These are phyloP conservation scores for Erinaceus europaeus DNA, from an alignment of 2,113 vertebrate species.

Conservation along the genomic window DNA sequence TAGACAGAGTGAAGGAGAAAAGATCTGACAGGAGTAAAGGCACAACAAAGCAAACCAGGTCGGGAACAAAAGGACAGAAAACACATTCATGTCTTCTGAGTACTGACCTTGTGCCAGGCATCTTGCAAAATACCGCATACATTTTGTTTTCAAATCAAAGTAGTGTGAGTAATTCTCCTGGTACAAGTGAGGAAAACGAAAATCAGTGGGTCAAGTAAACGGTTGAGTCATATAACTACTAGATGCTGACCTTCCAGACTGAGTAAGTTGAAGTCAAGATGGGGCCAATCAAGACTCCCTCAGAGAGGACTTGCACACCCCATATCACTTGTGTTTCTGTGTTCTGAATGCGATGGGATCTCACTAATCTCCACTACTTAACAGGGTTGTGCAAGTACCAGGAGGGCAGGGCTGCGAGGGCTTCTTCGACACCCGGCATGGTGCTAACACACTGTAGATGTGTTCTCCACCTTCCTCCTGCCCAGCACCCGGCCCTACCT, in stretches of 20 bases:
- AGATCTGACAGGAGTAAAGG: neutral
- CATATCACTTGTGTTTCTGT: neutral
- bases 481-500: no score
- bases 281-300: neutral
- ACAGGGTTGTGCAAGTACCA: neutral
- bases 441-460: no score
- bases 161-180: neutral
- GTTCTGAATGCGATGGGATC: neutral
- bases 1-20: neutral
- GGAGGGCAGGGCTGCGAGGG: neutral
- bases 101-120: neutral
- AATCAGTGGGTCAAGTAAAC: neutral
- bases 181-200: neutral
- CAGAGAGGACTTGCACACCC: neutral
- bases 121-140: neutral
- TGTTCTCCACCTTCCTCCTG: no score
- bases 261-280: neutral
- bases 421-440: neutral
- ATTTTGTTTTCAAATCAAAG: neutral
- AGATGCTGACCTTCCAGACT: neutral
- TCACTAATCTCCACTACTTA: neutral
- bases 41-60: neutral
- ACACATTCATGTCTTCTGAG: neutral
- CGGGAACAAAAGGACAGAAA: neutral
- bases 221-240: neutral